A percentile compares a stretch with the other conserved stretches of the same genome.
Evolutionary conservation across 2,113 vertebrate genomes (phyloP).

Genomic region (Halichoerus grypus): DNA sequence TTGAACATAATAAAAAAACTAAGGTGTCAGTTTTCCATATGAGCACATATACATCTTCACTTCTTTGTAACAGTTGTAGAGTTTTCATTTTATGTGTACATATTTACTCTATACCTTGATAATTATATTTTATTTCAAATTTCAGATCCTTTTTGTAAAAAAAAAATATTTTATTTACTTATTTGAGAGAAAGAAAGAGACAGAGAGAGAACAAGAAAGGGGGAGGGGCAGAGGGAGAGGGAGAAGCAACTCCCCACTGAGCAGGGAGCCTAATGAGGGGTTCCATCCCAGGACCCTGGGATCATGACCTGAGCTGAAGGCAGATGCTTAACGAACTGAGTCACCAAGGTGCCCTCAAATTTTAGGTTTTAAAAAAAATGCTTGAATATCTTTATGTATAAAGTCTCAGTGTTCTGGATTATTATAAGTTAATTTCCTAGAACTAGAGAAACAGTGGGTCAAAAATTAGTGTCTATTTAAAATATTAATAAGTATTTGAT

Average conservation of each 20-base stretch:
- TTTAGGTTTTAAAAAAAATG: background rate
- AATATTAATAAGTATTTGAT: background rate
- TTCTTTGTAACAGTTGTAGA: background rate
- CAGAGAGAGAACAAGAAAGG: too few species aligned
- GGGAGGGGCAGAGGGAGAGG: too few species aligned
- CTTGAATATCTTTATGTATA: background rate
- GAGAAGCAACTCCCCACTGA: too few species aligned
- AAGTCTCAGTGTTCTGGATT: background rate
- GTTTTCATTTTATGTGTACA: background rate
- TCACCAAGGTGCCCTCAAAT: background rate
- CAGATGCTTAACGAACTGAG: too few species aligned
- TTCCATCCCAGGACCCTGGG: too few species aligned
- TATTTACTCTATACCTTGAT: background rate
- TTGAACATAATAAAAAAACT: background rate
- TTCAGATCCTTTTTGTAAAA: background rate
- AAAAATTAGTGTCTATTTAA: background rate
- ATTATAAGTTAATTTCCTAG: background rate
- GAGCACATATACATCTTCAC: background rate
- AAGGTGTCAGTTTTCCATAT: background rate
- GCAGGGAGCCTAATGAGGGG: too few species aligned
- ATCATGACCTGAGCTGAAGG: too few species aligned
- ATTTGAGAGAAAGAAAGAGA: too few species aligned
- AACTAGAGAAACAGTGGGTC: background rate
- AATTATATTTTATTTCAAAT: background rate
- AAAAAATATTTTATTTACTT: background rate